phyloP scores from a whole-genome alignment of 2,797 vertebrate genomes.

The Enoplosus armatus region DNA sequence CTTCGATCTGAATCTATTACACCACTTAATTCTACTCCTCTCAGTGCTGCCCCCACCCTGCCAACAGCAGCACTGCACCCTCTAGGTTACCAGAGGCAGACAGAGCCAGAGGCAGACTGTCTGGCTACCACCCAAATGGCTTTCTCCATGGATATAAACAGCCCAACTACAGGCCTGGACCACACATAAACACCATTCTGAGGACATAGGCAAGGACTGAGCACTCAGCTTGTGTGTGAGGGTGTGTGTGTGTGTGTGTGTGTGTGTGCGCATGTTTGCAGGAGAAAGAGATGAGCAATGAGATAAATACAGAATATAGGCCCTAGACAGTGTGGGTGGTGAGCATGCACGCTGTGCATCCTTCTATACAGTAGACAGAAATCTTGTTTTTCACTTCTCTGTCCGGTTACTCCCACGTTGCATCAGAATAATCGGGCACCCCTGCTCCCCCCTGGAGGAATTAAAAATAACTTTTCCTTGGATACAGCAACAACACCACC shows the following conservation, averaged over 20 bases:
- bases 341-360: constrained; percentile 50
- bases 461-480: constrained; percentile 71
- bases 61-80: constrained; percentile 39
- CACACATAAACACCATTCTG: constrained; percentile 83
- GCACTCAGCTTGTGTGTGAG: constrained; percentile 37
- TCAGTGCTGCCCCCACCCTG: constrained; percentile 71
- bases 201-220: constrained; percentile 51
- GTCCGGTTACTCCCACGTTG: constrained; percentile 77
- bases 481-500: constrained; percentile 38
- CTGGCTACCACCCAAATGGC: constrained; percentile 79
- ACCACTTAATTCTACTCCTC: background rate
- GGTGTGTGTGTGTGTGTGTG: constrained; percentile 29
- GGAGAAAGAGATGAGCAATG: constrained; percentile 41
- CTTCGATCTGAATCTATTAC: background rate
- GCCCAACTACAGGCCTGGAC: constrained; percentile 70
- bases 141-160: constrained; percentile 85
- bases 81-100: constrained; percentile 64
- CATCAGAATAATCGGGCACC: constrained; percentile 72
- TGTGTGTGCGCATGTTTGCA: constrained; percentile 29
- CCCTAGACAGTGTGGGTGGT: constrained; percentile 68
- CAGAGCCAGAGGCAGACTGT: constrained; percentile 76
- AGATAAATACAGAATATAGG: constrained; percentile 58
- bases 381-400: constrained; percentile 55
- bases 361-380: constrained; percentile 49
- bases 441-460: constrained; percentile 36